Evolutionary conservation across 2,888 invertebrate species (phyloP).

Genomic region (Horisme vitalbata): DNA sequence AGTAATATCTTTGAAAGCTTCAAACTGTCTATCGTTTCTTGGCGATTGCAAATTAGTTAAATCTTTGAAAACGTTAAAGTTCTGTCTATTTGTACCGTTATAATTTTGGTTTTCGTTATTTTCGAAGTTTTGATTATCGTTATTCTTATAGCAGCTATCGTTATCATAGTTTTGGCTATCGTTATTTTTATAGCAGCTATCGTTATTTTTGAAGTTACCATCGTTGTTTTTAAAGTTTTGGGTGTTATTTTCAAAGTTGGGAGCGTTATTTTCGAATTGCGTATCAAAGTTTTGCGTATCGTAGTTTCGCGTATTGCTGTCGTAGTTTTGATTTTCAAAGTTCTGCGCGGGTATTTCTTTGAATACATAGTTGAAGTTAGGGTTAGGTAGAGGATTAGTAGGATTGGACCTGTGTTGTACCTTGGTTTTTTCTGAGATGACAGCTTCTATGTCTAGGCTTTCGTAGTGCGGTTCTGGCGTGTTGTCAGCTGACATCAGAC

Average conservation of each 20-base stretch:
- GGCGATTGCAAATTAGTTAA: conserved; percentile 24
- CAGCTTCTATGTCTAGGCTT: conserved; percentile 64
- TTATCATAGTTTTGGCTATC: conserved; percentile 29
- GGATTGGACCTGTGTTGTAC: conserved; percentile 81
- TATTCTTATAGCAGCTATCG: conserved; percentile 14
- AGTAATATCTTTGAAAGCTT: conserved; percentile 58
- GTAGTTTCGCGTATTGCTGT: not conserved
- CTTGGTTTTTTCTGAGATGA: conserved; percentile 72
- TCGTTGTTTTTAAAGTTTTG: conserved; percentile 3
- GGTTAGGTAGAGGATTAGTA: conserved; percentile 73
- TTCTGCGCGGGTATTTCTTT: conserved; percentile 33
- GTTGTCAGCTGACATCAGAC: conserved; percentile 67
- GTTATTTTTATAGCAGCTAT: conserved; percentile 26
- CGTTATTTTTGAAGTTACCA: conserved; percentile 4
- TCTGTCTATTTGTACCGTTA: not conserved
- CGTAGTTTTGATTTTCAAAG: conserved; percentile 17
- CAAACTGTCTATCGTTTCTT: conserved; percentile 7
- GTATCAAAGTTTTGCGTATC: no score
- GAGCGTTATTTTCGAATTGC: conserved; percentile 14
- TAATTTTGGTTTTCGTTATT: conserved; percentile 5
- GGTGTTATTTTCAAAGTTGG: conserved; percentile 5
- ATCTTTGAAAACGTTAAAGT: conserved; percentile 32
- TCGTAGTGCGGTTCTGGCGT: conserved; percentile 65
- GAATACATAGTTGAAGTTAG: conserved; percentile 40
- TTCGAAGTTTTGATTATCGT: conserved; percentile 12